Percentiles rank a stretch among this genome's conserved stretches.
These are phyloP conservation scores for Oedothorax gibbosus DNA, from an alignment of 1,140 invertebrate species.

Conservation along the genomic window DNA sequence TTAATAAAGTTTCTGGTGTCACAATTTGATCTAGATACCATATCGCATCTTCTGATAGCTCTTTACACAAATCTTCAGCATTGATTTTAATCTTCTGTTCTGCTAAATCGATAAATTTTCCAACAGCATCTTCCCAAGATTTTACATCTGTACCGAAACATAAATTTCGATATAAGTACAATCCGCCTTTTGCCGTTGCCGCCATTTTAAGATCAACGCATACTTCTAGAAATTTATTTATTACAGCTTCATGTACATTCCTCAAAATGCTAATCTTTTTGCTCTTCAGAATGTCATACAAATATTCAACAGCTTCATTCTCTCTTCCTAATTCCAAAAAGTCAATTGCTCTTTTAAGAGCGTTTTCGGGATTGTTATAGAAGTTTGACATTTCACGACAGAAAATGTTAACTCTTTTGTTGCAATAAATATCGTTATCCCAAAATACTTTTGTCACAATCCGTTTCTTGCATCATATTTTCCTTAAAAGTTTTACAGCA, in stretches of 20 bases:
- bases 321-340: slow-evolving; percentile 83
- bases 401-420: too few species aligned
- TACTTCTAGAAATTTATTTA: slow-evolving; percentile 98
- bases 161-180: slow-evolving; percentile 99
- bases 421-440: too few species aligned
- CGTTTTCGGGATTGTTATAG: slow-evolving; percentile 96
- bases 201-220: slow-evolving; percentile 98
- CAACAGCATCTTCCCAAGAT: slow-evolving; percentile 92
- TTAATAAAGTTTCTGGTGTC: slow-evolving; percentile 75
- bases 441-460: too few species aligned
- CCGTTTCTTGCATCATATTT: too few species aligned
- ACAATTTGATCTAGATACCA: slow-evolving; percentile 97
- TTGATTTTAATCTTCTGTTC: slow-evolving; percentile 95
- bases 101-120: slow-evolving; percentile 91
- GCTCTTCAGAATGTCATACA: slow-evolving; percentile 98
- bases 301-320: slow-evolving; percentile 92
- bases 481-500: too few species aligned
- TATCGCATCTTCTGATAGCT: slow-evolving; percentile 88
- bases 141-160: slow-evolving; percentile 97
- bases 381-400: slow-evolving; percentile 81
- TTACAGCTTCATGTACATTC: slow-evolving; percentile 96
- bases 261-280: slow-evolving; percentile 97
- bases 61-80: slow-evolving; percentile 81
- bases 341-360: slow-evolving; percentile 89
- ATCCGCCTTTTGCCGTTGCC: slow-evolving; percentile 97